A percentile compares a stretch with the other conserved stretches of the same genome.
These are phyloP conservation scores for Dryobotodes eremita DNA, from an alignment of 2,888 invertebrate genomes.

Conservation along the genomic window DNA sequence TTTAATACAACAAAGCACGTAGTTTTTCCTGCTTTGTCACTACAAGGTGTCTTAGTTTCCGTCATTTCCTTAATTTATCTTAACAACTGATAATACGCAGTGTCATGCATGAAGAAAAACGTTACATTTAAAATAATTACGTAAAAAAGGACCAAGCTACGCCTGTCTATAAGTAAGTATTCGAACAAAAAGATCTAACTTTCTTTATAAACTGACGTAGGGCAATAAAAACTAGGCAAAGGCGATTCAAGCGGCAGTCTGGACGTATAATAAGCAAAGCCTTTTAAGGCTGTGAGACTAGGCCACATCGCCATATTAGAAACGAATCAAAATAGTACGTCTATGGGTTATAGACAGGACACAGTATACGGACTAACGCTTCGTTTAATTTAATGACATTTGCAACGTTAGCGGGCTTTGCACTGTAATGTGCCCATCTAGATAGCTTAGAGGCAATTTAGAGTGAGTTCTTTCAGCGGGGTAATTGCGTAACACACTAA, in stretches of 20 bases:
- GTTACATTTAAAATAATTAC: constrained; percentile 14
- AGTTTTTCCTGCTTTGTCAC: constrained; percentile 63
- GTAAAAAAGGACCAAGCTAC: constrained; percentile 4
- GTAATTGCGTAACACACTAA: too few species aligned
- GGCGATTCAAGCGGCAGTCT: constrained; percentile 42
- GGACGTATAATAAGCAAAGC: constrained; percentile 59
- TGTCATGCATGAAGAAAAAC: constrained; percentile 26
- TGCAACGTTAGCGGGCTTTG: constrained; percentile 2
- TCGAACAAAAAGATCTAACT: constrained; percentile 51
- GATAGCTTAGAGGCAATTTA: background rate
- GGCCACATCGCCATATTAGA: constrained; percentile 61
- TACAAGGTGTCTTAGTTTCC: constrained; percentile 29
- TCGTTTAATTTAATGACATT: constrained; percentile 42
- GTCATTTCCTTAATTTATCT: constrained; percentile 61
- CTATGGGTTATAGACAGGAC: constrained; percentile 32
- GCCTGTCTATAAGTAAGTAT: background rate
- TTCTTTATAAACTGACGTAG: constrained; percentile 53
- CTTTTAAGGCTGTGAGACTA: constrained; percentile 60
- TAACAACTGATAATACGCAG: constrained; percentile 27
- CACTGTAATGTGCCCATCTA: background rate
- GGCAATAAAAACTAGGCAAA: constrained; percentile 52
- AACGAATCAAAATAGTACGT: constrained; percentile 59
- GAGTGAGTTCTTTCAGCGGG: constrained; percentile 1
- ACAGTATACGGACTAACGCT: constrained; percentile 16
- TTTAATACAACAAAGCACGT: constrained; percentile 45